Evolutionary conservation across 1,140 invertebrate genomes (phyloP).

Genomic region (Chironomus tepperi): DNA sequence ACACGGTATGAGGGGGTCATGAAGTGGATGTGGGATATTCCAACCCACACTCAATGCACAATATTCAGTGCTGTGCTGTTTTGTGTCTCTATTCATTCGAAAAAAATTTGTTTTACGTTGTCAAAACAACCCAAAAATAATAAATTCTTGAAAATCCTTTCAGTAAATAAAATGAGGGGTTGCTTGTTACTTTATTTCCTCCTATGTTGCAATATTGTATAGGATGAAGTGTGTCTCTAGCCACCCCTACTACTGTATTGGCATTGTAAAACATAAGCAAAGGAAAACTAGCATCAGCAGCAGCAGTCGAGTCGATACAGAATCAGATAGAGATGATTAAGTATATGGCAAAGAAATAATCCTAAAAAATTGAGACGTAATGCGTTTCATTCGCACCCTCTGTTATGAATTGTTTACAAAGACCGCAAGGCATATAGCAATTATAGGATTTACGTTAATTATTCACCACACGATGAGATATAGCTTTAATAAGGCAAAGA

Average conservation of each 20-base stretch:
- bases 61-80: not conserved
- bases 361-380: conserved; percentile 21
- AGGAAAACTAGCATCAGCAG: too few species aligned
- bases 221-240: too few species aligned
- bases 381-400: not conserved
- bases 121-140: conserved; percentile 23
- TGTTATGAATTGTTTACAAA: conserved; percentile 1
- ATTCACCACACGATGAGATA: not conserved
- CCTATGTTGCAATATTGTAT: not conserved
- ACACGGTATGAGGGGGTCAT: too few species aligned
- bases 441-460: conserved; percentile 14
- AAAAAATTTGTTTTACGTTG: conserved; percentile 22
- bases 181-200: not conserved
- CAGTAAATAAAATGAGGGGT: not conserved
- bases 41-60: too few species aligned
- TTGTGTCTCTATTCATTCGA: not conserved
- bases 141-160: conserved; percentile 21
- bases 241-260: too few species aligned
- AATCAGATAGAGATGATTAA: not conserved
- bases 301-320: too few species aligned
- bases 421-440: not conserved
- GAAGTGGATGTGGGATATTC: too few species aligned
- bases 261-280: too few species aligned
- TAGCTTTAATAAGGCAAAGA: not conserved
- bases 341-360: not conserved